Evolutionary conservation across 1,140 invertebrate genomes (phyloP).

Genomic region (Drosophila nannoptera): DNA sequence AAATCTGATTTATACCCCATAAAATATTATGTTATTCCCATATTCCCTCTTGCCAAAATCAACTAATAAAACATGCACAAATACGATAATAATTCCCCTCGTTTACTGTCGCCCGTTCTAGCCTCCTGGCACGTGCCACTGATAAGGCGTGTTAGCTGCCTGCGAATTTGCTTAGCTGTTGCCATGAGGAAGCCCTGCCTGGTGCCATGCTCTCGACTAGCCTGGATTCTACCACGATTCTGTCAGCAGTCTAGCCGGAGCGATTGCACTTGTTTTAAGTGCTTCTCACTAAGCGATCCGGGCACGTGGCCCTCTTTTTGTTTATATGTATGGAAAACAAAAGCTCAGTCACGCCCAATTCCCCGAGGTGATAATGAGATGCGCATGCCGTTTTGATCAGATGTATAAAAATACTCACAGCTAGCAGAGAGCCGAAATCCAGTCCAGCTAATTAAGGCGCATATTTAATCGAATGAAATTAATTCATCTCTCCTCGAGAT

Average conservation of each 20-base stretch:
- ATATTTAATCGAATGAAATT: slow-evolving; percentile 1
- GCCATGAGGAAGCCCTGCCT: neutral
- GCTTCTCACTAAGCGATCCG: neutral
- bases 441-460: neutral
- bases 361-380: slow-evolving; percentile 56
- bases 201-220: neutral
- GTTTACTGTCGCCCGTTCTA: slow-evolving; percentile 46
- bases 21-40: neutral
- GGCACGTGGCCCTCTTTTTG: slow-evolving; percentile 28
- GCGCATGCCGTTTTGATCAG: slow-evolving; percentile 62
- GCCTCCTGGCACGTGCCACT: slow-evolving; percentile 45
- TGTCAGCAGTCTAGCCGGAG: too few species aligned
- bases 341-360: slow-evolving; percentile 36
- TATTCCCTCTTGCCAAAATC: slow-evolving; percentile 24
- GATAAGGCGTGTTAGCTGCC: slow-evolving; percentile 24
- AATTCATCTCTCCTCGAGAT: neutral
- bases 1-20: slow-evolving; percentile 58
- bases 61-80: slow-evolving; percentile 35
- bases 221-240: too few species aligned
- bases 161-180: slow-evolving; percentile 15
- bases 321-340: neutral
- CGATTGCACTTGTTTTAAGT: slow-evolving; percentile 10
- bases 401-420: slow-evolving; percentile 20
- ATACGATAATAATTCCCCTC: slow-evolving; percentile 63
- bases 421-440: neutral